phyloP scores from a whole-genome alignment of 2,797 vertebrate species.

The Erethizon dorsatum region DNA sequence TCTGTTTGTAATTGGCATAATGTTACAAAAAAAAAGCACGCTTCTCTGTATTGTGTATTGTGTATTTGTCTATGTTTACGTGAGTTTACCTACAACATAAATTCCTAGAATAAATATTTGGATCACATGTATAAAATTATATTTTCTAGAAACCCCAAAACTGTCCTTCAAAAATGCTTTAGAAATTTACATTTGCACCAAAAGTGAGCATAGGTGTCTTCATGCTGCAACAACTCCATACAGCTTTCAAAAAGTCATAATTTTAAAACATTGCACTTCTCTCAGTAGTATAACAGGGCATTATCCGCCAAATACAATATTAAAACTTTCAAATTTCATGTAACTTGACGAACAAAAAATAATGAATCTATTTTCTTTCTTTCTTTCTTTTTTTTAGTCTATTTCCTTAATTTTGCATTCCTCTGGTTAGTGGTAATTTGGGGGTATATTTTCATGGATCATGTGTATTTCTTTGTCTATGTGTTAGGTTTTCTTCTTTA shows the following conservation, averaged over 20 bases:
- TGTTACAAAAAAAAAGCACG: background rate
- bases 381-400: background rate
- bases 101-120: constrained; percentile 42
- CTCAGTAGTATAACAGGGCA: background rate
- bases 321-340: background rate
- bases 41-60: background rate
- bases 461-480: background rate
- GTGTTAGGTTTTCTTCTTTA: background rate
- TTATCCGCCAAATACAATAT: background rate
- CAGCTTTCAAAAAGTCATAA: background rate
- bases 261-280: background rate
- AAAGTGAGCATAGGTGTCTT: background rate
- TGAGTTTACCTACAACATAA: background rate
- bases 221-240: background rate
- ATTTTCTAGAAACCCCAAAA: background rate
- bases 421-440: background rate
- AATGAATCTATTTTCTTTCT: background rate
- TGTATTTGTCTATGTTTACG: background rate
- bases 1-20: background rate
- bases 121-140: background rate
- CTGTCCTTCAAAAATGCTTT: background rate
- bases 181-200: background rate
- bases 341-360: background rate
- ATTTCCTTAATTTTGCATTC: background rate
- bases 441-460: background rate